phyloP scores from a whole-genome alignment of 2,888 invertebrate genomes.

The Synergus itoensis region DNA sequence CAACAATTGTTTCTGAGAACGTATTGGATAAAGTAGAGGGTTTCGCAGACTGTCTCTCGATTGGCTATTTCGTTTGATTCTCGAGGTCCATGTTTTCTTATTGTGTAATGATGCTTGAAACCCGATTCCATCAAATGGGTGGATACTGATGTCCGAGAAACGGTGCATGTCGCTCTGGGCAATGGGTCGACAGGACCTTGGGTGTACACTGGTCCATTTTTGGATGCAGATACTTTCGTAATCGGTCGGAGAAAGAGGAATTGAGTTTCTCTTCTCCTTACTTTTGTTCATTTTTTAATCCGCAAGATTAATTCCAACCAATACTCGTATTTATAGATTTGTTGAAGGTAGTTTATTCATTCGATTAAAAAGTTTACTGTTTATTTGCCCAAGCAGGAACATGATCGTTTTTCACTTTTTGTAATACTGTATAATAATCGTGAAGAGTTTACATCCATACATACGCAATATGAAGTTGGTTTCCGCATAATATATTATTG shows the following conservation, averaged over 20 bases:
- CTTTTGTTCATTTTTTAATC: conserved; percentile 9
- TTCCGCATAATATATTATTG: too few relatives aligned
- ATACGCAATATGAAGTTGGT: too few relatives aligned
- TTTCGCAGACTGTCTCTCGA: not conserved
- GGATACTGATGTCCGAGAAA: conserved; percentile 28
- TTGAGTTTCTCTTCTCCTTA: conserved; percentile 21
- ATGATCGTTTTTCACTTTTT: not conserved
- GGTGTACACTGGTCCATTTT: conserved; percentile 19
- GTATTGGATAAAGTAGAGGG: conserved; percentile 21
- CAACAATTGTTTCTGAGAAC: conserved; percentile 25
- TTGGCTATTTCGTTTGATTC: conserved; percentile 30
- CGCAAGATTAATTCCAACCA: not conserved
- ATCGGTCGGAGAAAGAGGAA: not conserved
- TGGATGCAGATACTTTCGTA: conserved; percentile 16
- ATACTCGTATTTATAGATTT: not conserved
- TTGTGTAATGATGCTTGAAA: conserved; percentile 33
- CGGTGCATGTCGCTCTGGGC: conserved; percentile 30
- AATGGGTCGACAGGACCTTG: conserved; percentile 35
- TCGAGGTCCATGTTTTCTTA: conserved; percentile 4
- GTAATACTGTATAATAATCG: not conserved
- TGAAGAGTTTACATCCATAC: too few relatives aligned
- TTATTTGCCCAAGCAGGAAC: not conserved
- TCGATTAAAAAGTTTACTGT: not conserved
- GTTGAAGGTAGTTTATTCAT: not conserved
- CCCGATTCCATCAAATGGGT: conserved; percentile 31